phyloP scores from a whole-genome alignment of 2,888 invertebrate genomes.

The Tenodera sinensis region DNA sequence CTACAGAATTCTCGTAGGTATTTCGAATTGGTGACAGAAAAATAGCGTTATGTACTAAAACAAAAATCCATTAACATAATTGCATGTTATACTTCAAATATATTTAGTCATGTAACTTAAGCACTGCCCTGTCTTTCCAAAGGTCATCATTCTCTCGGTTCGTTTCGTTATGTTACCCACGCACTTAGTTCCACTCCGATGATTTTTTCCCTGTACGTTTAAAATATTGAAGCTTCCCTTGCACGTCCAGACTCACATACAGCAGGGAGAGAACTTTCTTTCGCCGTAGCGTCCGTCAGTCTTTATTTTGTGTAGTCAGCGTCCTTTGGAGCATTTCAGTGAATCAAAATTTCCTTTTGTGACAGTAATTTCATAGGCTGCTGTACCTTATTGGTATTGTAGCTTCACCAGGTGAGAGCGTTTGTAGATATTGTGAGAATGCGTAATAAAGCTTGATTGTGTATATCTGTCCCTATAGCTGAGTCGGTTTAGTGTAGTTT shows the following conservation, averaged over 20 bases:
- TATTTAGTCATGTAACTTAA: too few relatives aligned
- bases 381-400: too few relatives aligned
- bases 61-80: too few relatives aligned
- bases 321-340: not conserved
- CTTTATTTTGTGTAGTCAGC: not conserved
- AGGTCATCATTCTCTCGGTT: not conserved
- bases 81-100: too few relatives aligned
- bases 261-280: not conserved
- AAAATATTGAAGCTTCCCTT: not conserved
- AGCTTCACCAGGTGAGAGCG: not conserved
- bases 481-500: too few relatives aligned
- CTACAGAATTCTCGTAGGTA: too few relatives aligned
- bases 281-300: not conserved
- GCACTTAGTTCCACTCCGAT: not conserved
- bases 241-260: not conserved
- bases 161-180: not conserved
- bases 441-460: too few relatives aligned
- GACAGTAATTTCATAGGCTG: not conserved
- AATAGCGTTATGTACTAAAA: too few relatives aligned
- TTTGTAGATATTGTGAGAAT: too few relatives aligned
- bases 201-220: not conserved
- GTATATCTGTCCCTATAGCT: too few relatives aligned
- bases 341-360: not conserved
- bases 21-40: too few relatives aligned
- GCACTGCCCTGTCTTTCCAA: not conserved